Conservation (phyloP, 1,140 invertebrate species). For the Prorops nasuta region DNA sequence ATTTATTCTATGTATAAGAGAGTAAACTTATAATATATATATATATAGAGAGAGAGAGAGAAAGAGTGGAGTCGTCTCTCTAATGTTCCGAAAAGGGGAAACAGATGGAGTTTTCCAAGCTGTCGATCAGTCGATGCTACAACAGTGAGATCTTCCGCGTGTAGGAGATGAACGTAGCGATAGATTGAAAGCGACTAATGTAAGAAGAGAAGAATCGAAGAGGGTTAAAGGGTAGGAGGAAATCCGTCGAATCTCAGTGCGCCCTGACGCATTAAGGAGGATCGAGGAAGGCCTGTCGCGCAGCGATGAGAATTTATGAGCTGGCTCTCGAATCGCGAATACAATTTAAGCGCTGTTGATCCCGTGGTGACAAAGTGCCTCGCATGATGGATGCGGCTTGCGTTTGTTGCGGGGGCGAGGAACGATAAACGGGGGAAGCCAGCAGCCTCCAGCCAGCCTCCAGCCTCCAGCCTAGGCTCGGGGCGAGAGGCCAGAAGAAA, state of each 20-base stretch:
- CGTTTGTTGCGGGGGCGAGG: not conserved
- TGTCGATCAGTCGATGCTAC: too few relatives aligned
- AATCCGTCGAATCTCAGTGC: not conserved
- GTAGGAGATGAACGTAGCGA: too few relatives aligned
- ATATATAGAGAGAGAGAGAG: too few relatives aligned
- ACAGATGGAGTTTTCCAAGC: too few relatives aligned
- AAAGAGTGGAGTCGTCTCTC: too few relatives aligned
- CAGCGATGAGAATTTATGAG: constrained; percentile 20
- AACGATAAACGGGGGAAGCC: not conserved
- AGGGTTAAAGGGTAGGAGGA: not conserved
- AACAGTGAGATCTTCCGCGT: too few relatives aligned
- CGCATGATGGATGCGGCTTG: constrained; percentile 16
- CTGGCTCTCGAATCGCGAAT: constrained; percentile 16
- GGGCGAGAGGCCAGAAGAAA: constrained; percentile 3
- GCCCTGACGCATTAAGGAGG: constrained; percentile 16
- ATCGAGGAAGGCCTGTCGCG: not conserved
- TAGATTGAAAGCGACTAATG: not conserved
- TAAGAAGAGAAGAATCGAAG: not conserved
- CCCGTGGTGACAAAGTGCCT: constrained; percentile 15
- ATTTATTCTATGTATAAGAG: too few relatives aligned
- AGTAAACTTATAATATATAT: too few relatives aligned
- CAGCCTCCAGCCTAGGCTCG: too few relatives aligned
- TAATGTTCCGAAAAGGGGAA: too few relatives aligned
- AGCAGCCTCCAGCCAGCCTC: too few relatives aligned
- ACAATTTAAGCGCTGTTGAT: constrained; percentile 19